Evolutionary conservation across 2,888 invertebrate genomes (phyloP).

Genomic region (Gisinianus flammeolus): DNA sequence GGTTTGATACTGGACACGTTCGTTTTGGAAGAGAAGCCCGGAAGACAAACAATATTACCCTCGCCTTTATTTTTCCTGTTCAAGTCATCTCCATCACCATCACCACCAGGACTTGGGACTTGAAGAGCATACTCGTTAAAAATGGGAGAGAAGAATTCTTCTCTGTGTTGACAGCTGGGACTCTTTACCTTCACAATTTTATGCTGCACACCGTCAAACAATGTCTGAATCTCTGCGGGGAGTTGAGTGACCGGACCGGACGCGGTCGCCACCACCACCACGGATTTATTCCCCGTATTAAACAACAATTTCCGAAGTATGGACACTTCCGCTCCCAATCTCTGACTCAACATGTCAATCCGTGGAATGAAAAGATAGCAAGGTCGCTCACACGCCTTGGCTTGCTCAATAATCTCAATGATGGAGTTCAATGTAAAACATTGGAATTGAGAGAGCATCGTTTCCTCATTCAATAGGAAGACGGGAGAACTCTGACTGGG

Average conservation of each 20-base stretch:
- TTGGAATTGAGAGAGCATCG: slow-evolving; percentile 11
- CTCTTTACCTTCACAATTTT: background rate
- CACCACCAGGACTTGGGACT: background rate
- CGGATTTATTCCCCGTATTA: slow-evolving; percentile 16
- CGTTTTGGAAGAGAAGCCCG: background rate
- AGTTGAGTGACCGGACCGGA: background rate
- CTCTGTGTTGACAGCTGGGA: background rate
- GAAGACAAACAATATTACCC: too few species aligned
- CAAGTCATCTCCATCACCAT: background rate
- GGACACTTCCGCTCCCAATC: background rate
- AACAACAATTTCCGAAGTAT: slow-evolving; percentile 12
- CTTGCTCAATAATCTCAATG: slow-evolving; percentile 28
- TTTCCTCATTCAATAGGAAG: slow-evolving; percentile 35
- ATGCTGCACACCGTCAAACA: slow-evolving; percentile 24
- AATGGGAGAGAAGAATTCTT: slow-evolving; percentile 8
- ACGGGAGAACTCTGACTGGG: background rate
- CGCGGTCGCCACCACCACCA: slow-evolving; percentile 24
- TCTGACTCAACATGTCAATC: slow-evolving; percentile 34
- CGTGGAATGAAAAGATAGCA: slow-evolving; percentile 43
- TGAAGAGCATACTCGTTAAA: slow-evolving; percentile 5
- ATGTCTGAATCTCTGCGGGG: background rate
- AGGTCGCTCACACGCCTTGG: slow-evolving; percentile 10
- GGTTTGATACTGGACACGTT: background rate
- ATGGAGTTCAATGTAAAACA: slow-evolving; percentile 13
- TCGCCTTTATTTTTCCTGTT: background rate